Base-by-base conservation (phyloP, 2,113 vertebrate genomes). In the Alligator mississippiensis region DNA sequence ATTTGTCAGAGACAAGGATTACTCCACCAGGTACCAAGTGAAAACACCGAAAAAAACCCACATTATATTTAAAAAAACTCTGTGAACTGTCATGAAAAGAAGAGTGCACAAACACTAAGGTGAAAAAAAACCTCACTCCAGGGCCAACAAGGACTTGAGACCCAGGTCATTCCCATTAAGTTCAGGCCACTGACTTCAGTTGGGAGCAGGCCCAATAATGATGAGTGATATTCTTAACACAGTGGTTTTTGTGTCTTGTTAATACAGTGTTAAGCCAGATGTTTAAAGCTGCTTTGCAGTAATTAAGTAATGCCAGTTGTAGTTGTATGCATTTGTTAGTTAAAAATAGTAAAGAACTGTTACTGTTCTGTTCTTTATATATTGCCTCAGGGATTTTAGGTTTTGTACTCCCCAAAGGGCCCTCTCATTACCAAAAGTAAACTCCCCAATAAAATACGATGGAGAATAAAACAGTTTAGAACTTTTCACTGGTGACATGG, bases 221-320 rank as follows among this genome's bases (percentile, higher is more conserved):
- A 75, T 1, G 75, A 77, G 94, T 30, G 90, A 87, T 95, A 93
- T 60, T 87, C 92, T 88, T 95, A 38, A 77, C 91, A 91, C 0
- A 27, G 90, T 93, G 93, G 84, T 92, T 96, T 97, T 97, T 96
- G 96, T 61, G 88, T 93, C 66, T 84, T 97, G 96, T 94, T 96
- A 96, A 97, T 93, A 95, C 91, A 85, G 94, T 95, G 95, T 93
- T 93, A 97, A 97, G 94, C 87, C 90, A 96, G 96, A 95, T 96
- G 94, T 96, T 96, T 96, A 95, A 96, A 97, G 93, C 86, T 96
- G 90, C 77, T 95, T 97, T 95, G 90, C 93, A 89, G 70, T 94
- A 96, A 97, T 96, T 97, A 96, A 96, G 88, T 89, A 93, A 92
- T 85, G 80, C 91, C 90, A 87, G 93, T 96, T 94, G 93, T 86